phyloP scores from a whole-genome alignment of 2,113 vertebrate species.

The Corythoichthys intestinalis region DNA sequence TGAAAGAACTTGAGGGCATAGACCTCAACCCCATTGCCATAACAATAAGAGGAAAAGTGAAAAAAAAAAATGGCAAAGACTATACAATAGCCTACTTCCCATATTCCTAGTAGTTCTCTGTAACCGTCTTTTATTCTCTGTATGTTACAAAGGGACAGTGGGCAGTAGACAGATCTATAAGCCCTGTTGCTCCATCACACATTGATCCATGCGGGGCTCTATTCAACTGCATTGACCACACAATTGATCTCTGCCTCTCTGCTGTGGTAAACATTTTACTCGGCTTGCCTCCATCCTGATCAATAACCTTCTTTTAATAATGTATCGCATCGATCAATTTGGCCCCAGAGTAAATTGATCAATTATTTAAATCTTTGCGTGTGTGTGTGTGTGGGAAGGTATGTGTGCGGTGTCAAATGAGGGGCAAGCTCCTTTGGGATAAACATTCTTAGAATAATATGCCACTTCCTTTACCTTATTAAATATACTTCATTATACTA shows the following conservation, averaged over 20 bases:
- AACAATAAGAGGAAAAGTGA: background rate
- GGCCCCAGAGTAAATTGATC: slow-evolving; percentile 75
- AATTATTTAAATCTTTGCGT: slow-evolving; percentile 72
- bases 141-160: slow-evolving; percentile 51
- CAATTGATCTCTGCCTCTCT: slow-evolving; percentile 69
- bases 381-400: slow-evolving; percentile 1
- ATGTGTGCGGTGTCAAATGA: slow-evolving; percentile 33
- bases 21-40: background rate
- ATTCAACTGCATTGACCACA: slow-evolving; percentile 65
- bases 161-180: slow-evolving; percentile 59
- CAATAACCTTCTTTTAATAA: slow-evolving; percentile 79
- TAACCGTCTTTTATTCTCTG: slow-evolving; percentile 36
- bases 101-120: slow-evolving; percentile 28
- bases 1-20: background rate
- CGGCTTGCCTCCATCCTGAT: slow-evolving; percentile 64
- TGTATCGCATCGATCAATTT: slow-evolving; percentile 78
- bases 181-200: slow-evolving; percentile 55
- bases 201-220: slow-evolving; percentile 64
- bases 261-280: slow-evolving; percentile 76
- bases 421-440: slow-evolving; percentile 42
- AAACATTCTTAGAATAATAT: slow-evolving; percentile 28
- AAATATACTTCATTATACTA: background rate
- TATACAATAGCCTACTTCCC: slow-evolving; percentile 4
- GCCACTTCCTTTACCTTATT: background rate
- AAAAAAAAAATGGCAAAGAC: slow-evolving; percentile 26